A percentile compares a stretch with the other conserved stretches of the same genome.
These are phyloP conservation scores for Clistopyga incitator DNA, from an alignment of 2,888 invertebrate species.

Conservation along the genomic window DNA sequence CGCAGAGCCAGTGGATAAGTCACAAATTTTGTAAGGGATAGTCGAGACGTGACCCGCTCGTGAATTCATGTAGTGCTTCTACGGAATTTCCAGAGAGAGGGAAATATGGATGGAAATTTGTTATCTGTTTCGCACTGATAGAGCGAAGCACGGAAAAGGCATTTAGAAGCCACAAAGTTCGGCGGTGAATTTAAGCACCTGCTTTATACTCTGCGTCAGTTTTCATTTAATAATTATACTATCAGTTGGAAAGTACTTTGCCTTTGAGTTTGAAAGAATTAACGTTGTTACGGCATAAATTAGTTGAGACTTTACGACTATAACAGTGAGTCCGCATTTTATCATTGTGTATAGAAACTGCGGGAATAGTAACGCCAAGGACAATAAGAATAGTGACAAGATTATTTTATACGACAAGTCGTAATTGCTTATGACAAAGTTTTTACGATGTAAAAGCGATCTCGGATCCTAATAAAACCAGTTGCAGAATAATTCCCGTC, in stretches of 20 bases:
- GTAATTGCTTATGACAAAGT: too few relatives aligned
- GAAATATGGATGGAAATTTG: constrained; percentile 39
- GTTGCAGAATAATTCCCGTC: too few relatives aligned
- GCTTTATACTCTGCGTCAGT: background rate
- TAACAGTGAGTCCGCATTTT: background rate
- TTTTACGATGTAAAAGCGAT: too few relatives aligned
- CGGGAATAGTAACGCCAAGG: too few relatives aligned
- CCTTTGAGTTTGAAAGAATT: background rate
- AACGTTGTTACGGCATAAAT: constrained; percentile 1
- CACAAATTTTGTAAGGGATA: constrained; percentile 58
- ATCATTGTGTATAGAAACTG: too few relatives aligned
- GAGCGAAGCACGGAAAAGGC: constrained; percentile 18
- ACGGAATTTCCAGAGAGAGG: background rate
- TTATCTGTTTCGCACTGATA: constrained; percentile 25
- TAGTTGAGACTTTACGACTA: background rate
- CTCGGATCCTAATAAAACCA: too few relatives aligned
- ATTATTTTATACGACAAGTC: too few relatives aligned
- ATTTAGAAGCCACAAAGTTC: constrained; percentile 38
- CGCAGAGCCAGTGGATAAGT: constrained; percentile 38
- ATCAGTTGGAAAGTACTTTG: background rate
- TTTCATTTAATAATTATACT: constrained; percentile 23
- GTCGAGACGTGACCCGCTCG: constrained; percentile 46
- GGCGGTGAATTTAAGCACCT: background rate
- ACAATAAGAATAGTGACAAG: too few relatives aligned
- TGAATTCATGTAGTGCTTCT: constrained; percentile 16